Percentiles rank a stretch among this genome's conserved stretches.
phyloP scores from a whole-genome alignment of 2,113 vertebrate species.

The Condylura cristata region DNA sequence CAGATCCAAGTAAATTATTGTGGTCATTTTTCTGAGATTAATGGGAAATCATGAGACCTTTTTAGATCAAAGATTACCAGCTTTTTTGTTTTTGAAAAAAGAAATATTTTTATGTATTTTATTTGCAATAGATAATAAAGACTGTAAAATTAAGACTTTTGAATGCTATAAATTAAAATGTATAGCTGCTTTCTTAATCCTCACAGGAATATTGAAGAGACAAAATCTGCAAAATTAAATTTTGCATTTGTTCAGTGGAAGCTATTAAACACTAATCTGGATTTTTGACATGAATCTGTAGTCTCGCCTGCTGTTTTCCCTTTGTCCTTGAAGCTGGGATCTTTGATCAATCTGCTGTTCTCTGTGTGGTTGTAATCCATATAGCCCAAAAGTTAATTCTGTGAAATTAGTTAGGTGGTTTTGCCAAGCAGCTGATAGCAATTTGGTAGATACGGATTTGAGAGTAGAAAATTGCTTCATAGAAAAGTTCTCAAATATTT shows the following conservation, averaged over 20 bases:
- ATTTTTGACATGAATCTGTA: background rate
- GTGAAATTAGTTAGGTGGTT: background rate
- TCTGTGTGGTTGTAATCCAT: background rate
- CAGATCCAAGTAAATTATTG: background rate
- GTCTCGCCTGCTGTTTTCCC: background rate
- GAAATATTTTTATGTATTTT: too few species aligned
- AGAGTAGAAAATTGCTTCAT: slow-evolving; percentile 45
- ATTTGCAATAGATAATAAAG: background rate
- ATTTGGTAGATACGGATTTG: slow-evolving; percentile 56
- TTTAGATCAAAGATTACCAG: background rate
- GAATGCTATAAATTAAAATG: background rate
- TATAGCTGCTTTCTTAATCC: background rate
- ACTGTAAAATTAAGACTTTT: background rate
- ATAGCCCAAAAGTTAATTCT: slow-evolving; percentile 16
- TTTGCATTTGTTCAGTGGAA: background rate
- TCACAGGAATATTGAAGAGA: background rate
- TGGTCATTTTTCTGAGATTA: background rate
- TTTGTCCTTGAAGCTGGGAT: background rate
- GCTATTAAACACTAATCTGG: background rate
- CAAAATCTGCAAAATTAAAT: background rate
- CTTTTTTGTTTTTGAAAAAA: background rate
- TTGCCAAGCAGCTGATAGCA: slow-evolving; percentile 30
- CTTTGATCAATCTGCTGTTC: background rate
- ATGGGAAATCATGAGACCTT: background rate
- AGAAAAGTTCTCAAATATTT: background rate